phyloP scores from a whole-genome alignment of 2,888 invertebrate species.

The Athripsodes cinereus region DNA sequence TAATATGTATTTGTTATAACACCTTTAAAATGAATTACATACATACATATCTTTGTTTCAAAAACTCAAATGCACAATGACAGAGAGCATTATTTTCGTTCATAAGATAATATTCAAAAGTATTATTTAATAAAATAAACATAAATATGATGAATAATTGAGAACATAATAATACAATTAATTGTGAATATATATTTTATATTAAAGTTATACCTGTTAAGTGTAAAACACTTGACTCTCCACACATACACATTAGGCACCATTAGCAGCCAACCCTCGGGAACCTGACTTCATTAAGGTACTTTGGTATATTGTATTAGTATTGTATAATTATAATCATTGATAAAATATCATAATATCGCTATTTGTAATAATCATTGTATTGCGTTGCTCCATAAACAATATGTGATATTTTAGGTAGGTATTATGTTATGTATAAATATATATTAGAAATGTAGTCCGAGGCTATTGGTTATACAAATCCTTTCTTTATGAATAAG shows the following conservation, averaged over 20 bases:
- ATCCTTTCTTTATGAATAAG: no score
- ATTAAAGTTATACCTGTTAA: conserved; percentile 24
- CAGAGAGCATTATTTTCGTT: conserved; percentile 14
- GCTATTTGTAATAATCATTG: no score
- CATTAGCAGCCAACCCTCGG: conserved; percentile 21
- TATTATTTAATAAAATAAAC: conserved; percentile 25
- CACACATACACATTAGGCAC: conserved; percentile 27
- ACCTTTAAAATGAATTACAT: no score
- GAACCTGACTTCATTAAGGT: conserved; percentile 21
- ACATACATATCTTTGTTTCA: no score
- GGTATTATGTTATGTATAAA: no score
- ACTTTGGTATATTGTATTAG: conserved; percentile 23
- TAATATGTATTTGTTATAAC: no score
- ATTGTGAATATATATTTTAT: no score
- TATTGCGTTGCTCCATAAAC: not conserved
- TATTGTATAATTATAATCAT: not conserved
- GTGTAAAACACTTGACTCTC: conserved; percentile 23
- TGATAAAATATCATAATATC: not conserved
- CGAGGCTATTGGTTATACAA: no score
- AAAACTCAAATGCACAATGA: not conserved
- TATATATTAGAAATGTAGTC: no score
- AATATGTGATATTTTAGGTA: no score
- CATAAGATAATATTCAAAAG: conserved; percentile 17
- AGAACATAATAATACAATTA: not conserved
- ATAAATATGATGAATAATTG: conserved; percentile 22